Evolutionary conservation across 2,797 vertebrate species (phyloP), one percentile per base, ranked within the genome.

Genomic region (Bryconaethiops microstoma): DNA sequence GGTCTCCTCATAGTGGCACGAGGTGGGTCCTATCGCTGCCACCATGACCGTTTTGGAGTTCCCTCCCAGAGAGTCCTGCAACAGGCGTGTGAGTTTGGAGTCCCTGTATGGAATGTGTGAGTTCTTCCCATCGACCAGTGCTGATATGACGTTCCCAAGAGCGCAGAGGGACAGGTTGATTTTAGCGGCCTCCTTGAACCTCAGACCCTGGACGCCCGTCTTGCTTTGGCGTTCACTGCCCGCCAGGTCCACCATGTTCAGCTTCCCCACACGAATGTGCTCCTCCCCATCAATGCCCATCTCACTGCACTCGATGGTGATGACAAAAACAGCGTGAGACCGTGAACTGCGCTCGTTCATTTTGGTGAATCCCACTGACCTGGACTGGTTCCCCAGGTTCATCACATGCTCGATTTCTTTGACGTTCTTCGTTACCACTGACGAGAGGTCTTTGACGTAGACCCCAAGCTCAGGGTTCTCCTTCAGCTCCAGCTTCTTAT

Each of bases 11-110:
- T 96, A 97, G 91, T 95, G 94, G 87, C 94, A 95, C 13, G 95
- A 95, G 17, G 96, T 95, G 0, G 98, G 98, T 68, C 96, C 97
- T 83, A 99, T 88, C 0, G 97, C 98, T 82, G 98, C 98, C 45
- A 99, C 94, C 96, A 99, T 98, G 86, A 99, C 96, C 0, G 98
- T 99, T 92, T 97, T 99, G 48, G 97, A 95, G 0, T 99, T 99
- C 63, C 98, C 98, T 0, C 97, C 98, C 1, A 99, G 94, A 1
- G 98, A 99, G 90, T 99, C 97, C 93, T 97, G 97, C 75, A 99
- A 95, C 88, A 99, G 87, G 67, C 97, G 96, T 74, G 98, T 99
- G 64, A 99, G 95, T 86, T 99, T 99, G 89, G 97, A 99, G 95
- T 99, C 97, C 88, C 98, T 91, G 91, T 99, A 99, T 0, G 98